phyloP scores from a whole-genome alignment of 2,797 vertebrate species.

The Cyprinella venusta region DNA sequence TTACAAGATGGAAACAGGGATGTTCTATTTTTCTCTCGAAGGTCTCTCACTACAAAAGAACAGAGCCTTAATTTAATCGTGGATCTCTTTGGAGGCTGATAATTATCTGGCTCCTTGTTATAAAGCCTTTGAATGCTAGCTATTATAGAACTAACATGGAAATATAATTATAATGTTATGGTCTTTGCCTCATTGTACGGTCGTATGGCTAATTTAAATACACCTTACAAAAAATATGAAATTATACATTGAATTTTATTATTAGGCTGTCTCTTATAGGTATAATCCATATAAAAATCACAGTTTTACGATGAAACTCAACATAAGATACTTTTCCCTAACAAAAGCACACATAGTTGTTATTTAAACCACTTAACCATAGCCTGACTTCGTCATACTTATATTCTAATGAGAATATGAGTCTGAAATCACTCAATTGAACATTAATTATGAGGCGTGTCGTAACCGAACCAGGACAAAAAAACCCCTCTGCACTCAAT shows the following conservation, averaged over 20 bases:
- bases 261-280: not conserved
- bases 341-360: not conserved
- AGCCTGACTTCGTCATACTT: too few relatives aligned
- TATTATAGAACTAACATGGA: not conserved
- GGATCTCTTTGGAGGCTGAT: conserved; percentile 11
- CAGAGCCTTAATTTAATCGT: conserved; percentile 35
- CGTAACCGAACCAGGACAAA: too few relatives aligned
- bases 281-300: not conserved
- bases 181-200: not conserved
- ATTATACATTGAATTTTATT: not conserved
- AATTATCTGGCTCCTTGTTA: conserved; percentile 20
- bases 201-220: not conserved
- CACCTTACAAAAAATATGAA: not conserved
- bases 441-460: too few relatives aligned
- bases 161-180: not conserved
- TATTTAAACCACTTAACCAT: not conserved
- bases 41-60: conserved; percentile 1
- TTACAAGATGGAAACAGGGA: conserved; percentile 25
- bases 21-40: conserved; percentile 7
- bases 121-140: conserved; percentile 30
- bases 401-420: too few relatives aligned
- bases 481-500: too few relatives aligned
- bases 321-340: not conserved
- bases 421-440: too few relatives aligned
- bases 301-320: not conserved